Evolutionary conservation across 2,888 invertebrate genomes (phyloP).

Genomic region (Steinernema scapterisci): DNA sequence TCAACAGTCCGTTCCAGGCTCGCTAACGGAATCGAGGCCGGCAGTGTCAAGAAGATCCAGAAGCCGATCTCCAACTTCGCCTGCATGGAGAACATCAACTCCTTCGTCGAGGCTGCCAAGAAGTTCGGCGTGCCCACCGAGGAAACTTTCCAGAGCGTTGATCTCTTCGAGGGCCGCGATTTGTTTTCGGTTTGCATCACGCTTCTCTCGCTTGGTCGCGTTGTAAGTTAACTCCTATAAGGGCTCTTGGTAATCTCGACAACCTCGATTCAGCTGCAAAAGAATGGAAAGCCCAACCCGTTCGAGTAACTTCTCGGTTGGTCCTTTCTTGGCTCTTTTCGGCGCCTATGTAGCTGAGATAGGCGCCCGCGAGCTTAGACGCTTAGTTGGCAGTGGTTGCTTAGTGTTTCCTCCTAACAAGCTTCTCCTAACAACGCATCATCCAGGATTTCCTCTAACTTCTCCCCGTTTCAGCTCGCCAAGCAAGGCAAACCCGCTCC

Average conservation of each 20-base stretch:
- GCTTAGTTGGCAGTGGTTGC: background rate
- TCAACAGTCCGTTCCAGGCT: constrained; percentile 73
- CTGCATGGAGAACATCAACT: constrained; percentile 98
- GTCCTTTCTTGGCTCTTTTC: constrained; percentile 7
- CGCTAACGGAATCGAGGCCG: constrained; percentile 83
- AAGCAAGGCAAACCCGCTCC: constrained; percentile 46
- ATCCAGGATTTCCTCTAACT: background rate
- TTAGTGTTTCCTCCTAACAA: background rate
- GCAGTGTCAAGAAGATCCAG: constrained; percentile 88
- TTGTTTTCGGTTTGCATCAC: constrained; percentile 80
- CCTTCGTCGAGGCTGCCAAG: constrained; percentile 84
- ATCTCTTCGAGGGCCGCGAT: constrained; percentile 94
- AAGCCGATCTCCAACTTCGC: constrained; percentile 89
- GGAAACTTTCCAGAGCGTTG: constrained; percentile 85
- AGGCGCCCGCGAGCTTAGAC: background rate
- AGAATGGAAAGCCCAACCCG: constrained; percentile 61
- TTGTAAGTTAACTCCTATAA: constrained; percentile 48
- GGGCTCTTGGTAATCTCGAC: background rate
- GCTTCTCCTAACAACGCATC: background rate
- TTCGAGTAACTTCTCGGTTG: constrained; percentile 41
- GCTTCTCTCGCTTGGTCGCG: constrained; percentile 62
- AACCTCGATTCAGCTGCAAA: constrained; percentile 53
- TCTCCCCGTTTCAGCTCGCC: constrained; percentile 44
- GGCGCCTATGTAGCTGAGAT: constrained; percentile 2
- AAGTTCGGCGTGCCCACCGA: constrained; percentile 81